phyloP scores from a whole-genome alignment of 2,113 vertebrate genomes.

The Pycnonotus jocosus region DNA sequence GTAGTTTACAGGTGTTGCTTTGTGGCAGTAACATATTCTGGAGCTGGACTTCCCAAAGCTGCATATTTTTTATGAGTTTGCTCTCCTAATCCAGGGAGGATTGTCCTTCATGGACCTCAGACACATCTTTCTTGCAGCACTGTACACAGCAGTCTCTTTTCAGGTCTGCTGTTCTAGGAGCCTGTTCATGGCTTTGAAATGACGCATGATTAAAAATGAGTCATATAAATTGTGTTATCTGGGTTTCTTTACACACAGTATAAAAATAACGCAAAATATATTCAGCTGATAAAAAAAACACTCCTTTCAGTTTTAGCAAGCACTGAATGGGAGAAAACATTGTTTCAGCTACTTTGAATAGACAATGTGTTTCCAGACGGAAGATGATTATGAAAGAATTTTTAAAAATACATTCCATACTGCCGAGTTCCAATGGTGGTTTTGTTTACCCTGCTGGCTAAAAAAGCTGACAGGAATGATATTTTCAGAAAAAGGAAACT shows the following conservation, averaged over 20 bases:
- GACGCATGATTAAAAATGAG: background rate
- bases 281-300: background rate
- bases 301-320: background rate
- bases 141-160: background rate
- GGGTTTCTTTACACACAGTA: background rate
- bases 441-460: constrained; percentile 19
- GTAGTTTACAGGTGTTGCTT: background rate
- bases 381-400: constrained; percentile 4
- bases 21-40: background rate
- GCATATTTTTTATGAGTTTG: accelerated
- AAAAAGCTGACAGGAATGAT: constrained; percentile 5
- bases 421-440: background rate
- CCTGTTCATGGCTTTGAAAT: background rate
- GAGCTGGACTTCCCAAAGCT: background rate
- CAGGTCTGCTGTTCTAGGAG: background rate
- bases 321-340: background rate
- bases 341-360: background rate
- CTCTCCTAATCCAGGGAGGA: background rate
- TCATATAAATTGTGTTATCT: background rate
- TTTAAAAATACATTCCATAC: background rate
- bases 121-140: background rate
- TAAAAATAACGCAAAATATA: background rate
- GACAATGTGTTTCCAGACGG: background rate
- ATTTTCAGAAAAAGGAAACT: constrained; percentile 42
- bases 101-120: background rate